A percentile compares a stretch with the other conserved stretches of the same genome.
Conservation (phyloP, 1,140 invertebrate species). For the Apolygus lucorum region DNA sequence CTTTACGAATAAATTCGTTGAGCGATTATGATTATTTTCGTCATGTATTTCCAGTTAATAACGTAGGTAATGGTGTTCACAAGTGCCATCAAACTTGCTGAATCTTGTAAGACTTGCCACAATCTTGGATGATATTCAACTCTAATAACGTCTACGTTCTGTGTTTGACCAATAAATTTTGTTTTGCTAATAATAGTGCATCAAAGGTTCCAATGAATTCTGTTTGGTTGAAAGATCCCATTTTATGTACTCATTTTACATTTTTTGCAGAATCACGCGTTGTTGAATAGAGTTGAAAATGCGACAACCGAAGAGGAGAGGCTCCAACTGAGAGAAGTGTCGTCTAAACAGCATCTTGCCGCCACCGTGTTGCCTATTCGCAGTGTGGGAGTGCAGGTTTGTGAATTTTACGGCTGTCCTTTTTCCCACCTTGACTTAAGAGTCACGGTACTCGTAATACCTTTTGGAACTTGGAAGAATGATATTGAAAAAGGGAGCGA, state of each 20-base stretch:
- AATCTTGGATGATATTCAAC: background rate
- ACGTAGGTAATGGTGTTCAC: no score
- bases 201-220: conserved; percentile 1
- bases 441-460: no score
- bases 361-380: conserved; percentile 87
- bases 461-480: no score
- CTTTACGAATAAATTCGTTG: no score
- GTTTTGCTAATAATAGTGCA: no score
- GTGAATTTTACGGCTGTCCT: no score
- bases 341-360: conserved; percentile 63
- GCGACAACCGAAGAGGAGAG: conserved; percentile 68
- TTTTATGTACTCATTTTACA: background rate
- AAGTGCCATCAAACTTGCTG: no score
- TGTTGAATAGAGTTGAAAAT: conserved; percentile 77
- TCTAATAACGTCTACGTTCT: background rate
- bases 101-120: background rate
- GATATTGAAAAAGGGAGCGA: no score
- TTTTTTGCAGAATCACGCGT: conserved; percentile 64
- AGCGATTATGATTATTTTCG: no score
- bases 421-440: no score
- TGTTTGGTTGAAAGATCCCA: background rate
- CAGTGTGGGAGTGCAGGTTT: conserved; percentile 93
- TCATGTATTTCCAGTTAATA: no score
- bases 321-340: conserved; percentile 62
- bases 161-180: background rate